Evolutionary conservation across 2,888 invertebrate genomes (phyloP), one percentile per base, ranked within the genome.

Genomic region (Zaprionus lineosus): DNA sequence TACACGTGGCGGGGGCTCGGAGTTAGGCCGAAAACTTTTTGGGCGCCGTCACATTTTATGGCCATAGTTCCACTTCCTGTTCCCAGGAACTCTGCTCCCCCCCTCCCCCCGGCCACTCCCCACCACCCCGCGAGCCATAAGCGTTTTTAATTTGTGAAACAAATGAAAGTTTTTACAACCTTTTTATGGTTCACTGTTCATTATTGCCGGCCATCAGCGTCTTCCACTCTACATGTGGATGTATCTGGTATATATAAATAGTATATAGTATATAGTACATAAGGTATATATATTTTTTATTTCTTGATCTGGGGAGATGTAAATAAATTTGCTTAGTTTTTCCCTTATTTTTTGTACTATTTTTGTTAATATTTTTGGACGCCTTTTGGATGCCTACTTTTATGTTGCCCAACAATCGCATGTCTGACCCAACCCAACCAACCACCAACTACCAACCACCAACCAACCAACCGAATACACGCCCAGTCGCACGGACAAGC

Each of bases 131-230:
- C 18, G 36, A 24, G 12, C 33, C 26, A 57, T 21, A 43, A 24
- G 62, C 68, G 79, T 76, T 79, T 79, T 79, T 79, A 79, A 79
- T 79, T 79, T 79, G 78, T 74, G 81, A 70, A 84, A 73, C 79
- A 84, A 81, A 78, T 74, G 82, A 84, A 82, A 79, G 79, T 84
- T 82, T 64, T 82, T 84, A 83, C 79, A 82, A 77, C 84, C 74
- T 83, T 83, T 83, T 83, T 83, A 84, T 74, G 79, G 74, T 75
- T 79, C 76, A 71, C 74, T 76, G 84, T 76, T 84, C 78, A 79
- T 79, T 79, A 79, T 74, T 74, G 58, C 64, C 56, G 48, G 33
- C 53, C 58, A 52, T 59, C 59, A 59, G 66, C 69, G 66, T 77
- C 75, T 75, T 74, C 48, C 44, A n/a, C n/a, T n/a, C n/a, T n/a